Base-by-base conservation (phyloP, 2,888 invertebrate genomes). In the Philereme transversata region DNA sequence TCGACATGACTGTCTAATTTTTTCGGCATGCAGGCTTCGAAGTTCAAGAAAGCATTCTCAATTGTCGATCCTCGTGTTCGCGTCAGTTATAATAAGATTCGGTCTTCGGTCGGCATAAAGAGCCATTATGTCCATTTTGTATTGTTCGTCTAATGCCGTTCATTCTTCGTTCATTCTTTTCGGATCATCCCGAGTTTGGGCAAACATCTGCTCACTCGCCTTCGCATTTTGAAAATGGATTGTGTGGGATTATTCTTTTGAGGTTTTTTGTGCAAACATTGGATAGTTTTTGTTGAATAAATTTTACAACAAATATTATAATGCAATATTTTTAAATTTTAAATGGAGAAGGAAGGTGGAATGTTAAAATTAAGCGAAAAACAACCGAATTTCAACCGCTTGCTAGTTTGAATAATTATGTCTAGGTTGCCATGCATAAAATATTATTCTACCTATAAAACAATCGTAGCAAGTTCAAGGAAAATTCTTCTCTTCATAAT, bases 61-160 rank as follows among this genome's bases (percentile, higher is more conserved):
- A 65, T 63, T 63, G 62, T 63, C 53, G 65, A 69, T 65, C 71
- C 69, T 73, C 74, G 64, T 77, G 73, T 77, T 71, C 77, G 74
- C 79, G 80, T 84, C 82, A 81, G 77, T 77, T 85, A 83, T 86
- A 87, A 88, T 84, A 87, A 82, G 83, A 87, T 86, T 85, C 82
- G 78, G 63, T 59, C 59, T 35, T 62, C 49, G 43, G 78, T 76
- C 69, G 72, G 71, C 61, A 83, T 79, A 83, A 81, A 81, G 78
- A 73, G 70, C 80, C 69, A 80, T 87, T 86, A 84, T 88, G 79
- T 79, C 76, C 73, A 68, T 68, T 73, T 71, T 70, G 66, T 74
- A 78, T 86, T 85, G 84, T 84, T 71, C 78, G 72, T 60, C 70
- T 81, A 85, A 84, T 83, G 79, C 79, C 74, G 74, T 78, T 78